A percentile compares a stretch with the other conserved stretches of the same genome.
These are phyloP conservation scores for Magallana angulata DNA, from an alignment of 1,140 invertebrate genomes.

Conservation along the genomic window DNA sequence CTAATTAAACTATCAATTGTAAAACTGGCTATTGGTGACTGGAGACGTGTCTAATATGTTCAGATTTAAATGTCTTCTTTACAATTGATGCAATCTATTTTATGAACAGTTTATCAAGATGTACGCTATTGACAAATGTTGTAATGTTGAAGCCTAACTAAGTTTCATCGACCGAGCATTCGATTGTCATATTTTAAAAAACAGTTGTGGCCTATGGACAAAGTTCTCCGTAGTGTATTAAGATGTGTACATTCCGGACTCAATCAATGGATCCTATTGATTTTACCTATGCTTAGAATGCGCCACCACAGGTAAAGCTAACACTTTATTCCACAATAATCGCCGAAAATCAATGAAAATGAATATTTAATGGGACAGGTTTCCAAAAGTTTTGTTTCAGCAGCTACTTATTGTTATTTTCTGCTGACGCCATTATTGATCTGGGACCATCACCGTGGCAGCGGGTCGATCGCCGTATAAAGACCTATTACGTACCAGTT, in stretches of 20 bases:
- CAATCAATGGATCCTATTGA: slow-evolving; percentile 19
- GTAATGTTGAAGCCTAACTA: background rate
- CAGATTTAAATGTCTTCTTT: no score
- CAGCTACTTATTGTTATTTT: slow-evolving; percentile 34
- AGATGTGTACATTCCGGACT: background rate
- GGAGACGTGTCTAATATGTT: no score
- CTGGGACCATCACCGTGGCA: slow-evolving; percentile 31
- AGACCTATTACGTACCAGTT: slow-evolving; percentile 10
- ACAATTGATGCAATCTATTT: background rate
- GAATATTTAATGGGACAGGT: slow-evolving; percentile 23
- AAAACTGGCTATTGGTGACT: no score
- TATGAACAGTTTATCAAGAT: slow-evolving; percentile 24
- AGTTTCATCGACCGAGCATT: background rate
- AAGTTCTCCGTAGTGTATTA: slow-evolving; percentile 16
- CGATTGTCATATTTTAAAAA: slow-evolving; percentile 3
- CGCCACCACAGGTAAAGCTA: slow-evolving; percentile 2
- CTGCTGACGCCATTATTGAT: slow-evolving; percentile 37
- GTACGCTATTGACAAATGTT: background rate
- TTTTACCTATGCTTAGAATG: slow-evolving; percentile 34
- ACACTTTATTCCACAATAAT: background rate
- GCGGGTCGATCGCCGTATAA: slow-evolving; percentile 40
- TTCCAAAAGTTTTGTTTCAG: slow-evolving; percentile 26
- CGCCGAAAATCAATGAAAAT: slow-evolving; percentile 8
- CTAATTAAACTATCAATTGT: no score
- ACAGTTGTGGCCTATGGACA: background rate